Base-by-base conservation (phyloP, 2,113 vertebrate species). In the Calonectris borealis region DNA sequence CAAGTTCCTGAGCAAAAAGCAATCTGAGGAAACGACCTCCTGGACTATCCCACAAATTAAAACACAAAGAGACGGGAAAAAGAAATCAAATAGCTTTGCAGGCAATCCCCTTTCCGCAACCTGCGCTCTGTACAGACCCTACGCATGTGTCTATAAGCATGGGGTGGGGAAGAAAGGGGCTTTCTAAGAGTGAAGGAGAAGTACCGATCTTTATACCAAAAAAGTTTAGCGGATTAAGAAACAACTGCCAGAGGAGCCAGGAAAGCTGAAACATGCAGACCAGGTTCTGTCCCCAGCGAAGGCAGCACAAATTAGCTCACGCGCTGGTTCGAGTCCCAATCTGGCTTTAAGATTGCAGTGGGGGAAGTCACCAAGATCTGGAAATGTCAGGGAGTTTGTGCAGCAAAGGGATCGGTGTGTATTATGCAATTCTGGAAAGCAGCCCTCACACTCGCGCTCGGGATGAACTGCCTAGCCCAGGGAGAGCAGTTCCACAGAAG, bases 371-470 rank as follows among this genome's bases (percentile, higher is more conserved):
- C 90, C 78, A 76, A 82, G 93, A 96, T 87, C 78, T 83, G 84
- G 85, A 90, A 96, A 96, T 75, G 90, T 96, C 86, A 93, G 88
- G 80, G 96, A 94, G 69, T 92, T 84, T 92, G 76, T 84, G 86
- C 70, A 76, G 94, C 57, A 48, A 11, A 86, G 68, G 83, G 95
- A 96, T 95, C 92, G 57, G 96, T 96, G 96, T 93, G 65, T 91
- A 94, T 96, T 96, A 96, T 96, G 96, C 96, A 97, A 95, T 92
- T 96, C 92, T 94, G 94, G 88, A 97, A 94, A 44, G 86, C 44
- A 91, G 83, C 88, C 86, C 80, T 96, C 11, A 3, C 51, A 80
- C 58, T 92, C 83, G 31, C 31, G 60, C 85, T 92, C 13, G 76
- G 83, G 92, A 92, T 96, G 92, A 95, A 29, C 75, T 73, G 95